phyloP scores from a whole-genome alignment of 2,888 invertebrate species.

The Torymus texanus region DNA sequence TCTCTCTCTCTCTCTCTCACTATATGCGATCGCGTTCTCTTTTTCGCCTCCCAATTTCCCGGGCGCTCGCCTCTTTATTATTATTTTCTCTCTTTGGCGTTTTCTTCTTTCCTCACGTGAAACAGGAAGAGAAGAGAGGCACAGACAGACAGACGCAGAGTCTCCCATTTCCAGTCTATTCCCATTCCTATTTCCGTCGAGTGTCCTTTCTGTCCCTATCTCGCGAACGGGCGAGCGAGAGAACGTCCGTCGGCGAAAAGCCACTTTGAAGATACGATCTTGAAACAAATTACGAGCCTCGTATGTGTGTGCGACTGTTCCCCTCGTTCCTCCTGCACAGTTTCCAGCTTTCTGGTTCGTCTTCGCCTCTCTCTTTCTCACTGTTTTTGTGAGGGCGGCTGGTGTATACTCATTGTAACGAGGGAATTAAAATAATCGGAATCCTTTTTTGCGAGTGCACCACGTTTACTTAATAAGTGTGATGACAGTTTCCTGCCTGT shows the following conservation, averaged over 20 bases:
- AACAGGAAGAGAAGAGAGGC: background rate
- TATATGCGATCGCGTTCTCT: too few species aligned
- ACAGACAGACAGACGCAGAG: background rate
- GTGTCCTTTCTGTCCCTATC: slow-evolving; percentile 49
- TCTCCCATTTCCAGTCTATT: slow-evolving; percentile 5
- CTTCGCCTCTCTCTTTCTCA: background rate
- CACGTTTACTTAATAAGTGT: too few species aligned
- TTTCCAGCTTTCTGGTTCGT: slow-evolving; percentile 49
- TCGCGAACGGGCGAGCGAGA: slow-evolving; percentile 57
- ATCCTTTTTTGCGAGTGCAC: background rate
- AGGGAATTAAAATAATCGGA: slow-evolving; percentile 15
- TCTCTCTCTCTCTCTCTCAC: background rate
- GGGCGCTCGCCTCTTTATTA: slow-evolving; percentile 15
- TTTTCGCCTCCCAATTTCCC: slow-evolving; percentile 30
- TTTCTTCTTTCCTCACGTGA: slow-evolving; percentile 39
- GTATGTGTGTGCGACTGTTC: slow-evolving; percentile 51
- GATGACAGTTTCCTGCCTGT: too few species aligned
- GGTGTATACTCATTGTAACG: too few species aligned
- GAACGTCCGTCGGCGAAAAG: slow-evolving; percentile 60
- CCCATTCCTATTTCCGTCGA: slow-evolving; percentile 47
- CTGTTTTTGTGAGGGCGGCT: slow-evolving; percentile 9
- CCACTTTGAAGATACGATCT: slow-evolving; percentile 74
- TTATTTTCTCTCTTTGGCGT: slow-evolving; percentile 42
- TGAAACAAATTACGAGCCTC: slow-evolving; percentile 72
- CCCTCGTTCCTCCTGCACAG: slow-evolving; percentile 49